Evolutionary conservation across 2,888 invertebrate genomes (phyloP), one percentile per base, ranked within the genome.

Genomic region (Slavum lentiscoides): DNA sequence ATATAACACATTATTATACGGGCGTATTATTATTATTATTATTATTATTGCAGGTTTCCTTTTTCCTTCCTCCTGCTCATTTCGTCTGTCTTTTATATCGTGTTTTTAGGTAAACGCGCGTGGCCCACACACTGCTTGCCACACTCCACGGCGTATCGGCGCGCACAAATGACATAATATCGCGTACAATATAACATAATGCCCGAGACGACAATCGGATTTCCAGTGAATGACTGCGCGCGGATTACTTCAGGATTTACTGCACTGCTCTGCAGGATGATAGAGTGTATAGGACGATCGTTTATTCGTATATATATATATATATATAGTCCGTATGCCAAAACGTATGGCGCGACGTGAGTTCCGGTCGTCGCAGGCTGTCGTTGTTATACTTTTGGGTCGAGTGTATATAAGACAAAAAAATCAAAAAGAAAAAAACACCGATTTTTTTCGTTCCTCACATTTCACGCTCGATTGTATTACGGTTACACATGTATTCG

Each of bases 291-390:
- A 49, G 7, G 49, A 37, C 62, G 13, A 8, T 43, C 19, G 23
- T 23, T 43, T 53, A 30, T 53, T 49, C 17, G 21, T 68, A 53
- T 64, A 66, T n/a, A 39, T n/a, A 66, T 66, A n/a, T n/a, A 21
- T 30, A 21, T 39, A 15, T 23, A 73, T n/a, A 13, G 13, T 21
- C 19, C 19, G 17, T 11, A 53, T 9, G 43, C 43, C 43, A 19
- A 0, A 49, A 74, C 64, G 64, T 55, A 39, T 55, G 21, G 64
- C 74, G 39, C 74, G 21, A 66, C 74, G 55, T 74, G 74, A 74
- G 74, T 66, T 74, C 74, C 74, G 74, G 74, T 74, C 55, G 8
- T 23, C 21, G 53, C 49, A 49, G 37, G 21, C 13, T 23, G 49
- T 13, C 3, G 5, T 17, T 5, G 49, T 67, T 49, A 69, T n/a